Conservation (phyloP, 2,113 vertebrate species). For the Rhinoderma darwinii region DNA sequence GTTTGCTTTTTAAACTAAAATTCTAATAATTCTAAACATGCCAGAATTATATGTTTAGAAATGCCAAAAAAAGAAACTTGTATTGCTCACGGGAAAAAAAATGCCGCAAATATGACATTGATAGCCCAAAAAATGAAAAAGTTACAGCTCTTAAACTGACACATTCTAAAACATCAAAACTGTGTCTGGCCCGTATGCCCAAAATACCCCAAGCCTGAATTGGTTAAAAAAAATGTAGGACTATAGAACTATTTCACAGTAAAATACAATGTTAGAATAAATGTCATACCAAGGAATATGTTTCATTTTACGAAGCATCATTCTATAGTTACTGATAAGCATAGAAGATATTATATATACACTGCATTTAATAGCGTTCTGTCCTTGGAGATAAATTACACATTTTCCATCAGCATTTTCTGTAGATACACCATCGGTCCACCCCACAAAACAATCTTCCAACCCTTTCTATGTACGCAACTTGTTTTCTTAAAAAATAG, state of each 20-base stretch:
- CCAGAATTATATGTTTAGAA: no score
- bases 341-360: not conserved
- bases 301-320: not conserved
- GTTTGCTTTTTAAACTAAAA: no score
- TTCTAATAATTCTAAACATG: no score
- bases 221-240: not conserved
- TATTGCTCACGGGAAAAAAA: no score
- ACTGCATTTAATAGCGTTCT: not conserved
- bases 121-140: no score
- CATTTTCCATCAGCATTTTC: slow-evolving; percentile 49
- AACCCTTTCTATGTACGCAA: slow-evolving; percentile 1
- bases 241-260: not conserved
- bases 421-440: not conserved
- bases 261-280: not conserved
- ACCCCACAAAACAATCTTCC: slow-evolving; percentile 23
- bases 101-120: no score
- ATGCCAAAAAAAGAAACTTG: no score
- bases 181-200: no score
- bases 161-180: no score
- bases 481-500: slow-evolving; percentile 29
- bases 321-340: not conserved
- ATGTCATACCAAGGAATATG: not conserved
- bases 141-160: no score
- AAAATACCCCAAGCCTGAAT: no score
- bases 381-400: not conserved